A percentile compares a stretch with the other conserved stretches of the same genome.
These are phyloP conservation scores for Lepidonotus clava DNA, from an alignment of 2,888 invertebrate species.

Conservation along the genomic window DNA sequence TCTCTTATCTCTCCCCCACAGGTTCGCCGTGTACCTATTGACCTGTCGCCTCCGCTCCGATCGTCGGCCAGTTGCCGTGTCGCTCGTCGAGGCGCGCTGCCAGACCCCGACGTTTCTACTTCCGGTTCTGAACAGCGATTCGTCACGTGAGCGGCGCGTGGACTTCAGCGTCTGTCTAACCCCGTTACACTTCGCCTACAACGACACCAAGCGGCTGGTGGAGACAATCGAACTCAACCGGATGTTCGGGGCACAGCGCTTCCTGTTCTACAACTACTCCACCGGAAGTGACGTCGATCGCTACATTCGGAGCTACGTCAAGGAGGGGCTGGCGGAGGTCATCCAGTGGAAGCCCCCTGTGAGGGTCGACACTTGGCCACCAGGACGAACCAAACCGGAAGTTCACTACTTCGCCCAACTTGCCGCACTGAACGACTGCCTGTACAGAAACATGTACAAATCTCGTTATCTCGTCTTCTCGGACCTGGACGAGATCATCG, in stretches of 20 bases:
- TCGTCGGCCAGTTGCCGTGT: conserved; percentile 6
- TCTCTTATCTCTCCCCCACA: neutral
- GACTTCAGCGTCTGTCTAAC: conserved; percentile 64
- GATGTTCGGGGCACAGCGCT: conserved; percentile 63
- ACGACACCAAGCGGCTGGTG: conserved; percentile 58
- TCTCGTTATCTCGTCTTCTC: conserved; percentile 62
- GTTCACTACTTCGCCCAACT: conserved; percentile 67
- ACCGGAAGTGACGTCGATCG: conserved; percentile 45
- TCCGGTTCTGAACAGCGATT: conserved; percentile 11
- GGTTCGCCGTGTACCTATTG: conserved; percentile 33
- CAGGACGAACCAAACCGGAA: conserved; percentile 52
- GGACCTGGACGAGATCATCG: conserved; percentile 65
- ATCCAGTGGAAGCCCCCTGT: conserved; percentile 63
- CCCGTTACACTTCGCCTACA: conserved; percentile 61
- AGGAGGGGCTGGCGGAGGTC: conserved; percentile 61
- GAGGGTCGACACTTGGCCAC: conserved; percentile 56
- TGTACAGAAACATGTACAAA: conserved; percentile 65
- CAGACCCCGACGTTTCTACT: neutral
- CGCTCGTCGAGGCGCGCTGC: neutral
- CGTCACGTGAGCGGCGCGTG: neutral
- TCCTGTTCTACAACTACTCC: conserved; percentile 65
- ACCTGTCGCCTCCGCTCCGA: neutral
- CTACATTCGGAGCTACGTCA: conserved; percentile 56
- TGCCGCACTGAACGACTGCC: conserved; percentile 65
- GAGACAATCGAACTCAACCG: conserved; percentile 62